Evolutionary conservation across 92 coral and sea anemone genomes (phyloP), one percentile per base, ranked within the genome.

Genomic region (Epizoanthus scotinus): DNA sequence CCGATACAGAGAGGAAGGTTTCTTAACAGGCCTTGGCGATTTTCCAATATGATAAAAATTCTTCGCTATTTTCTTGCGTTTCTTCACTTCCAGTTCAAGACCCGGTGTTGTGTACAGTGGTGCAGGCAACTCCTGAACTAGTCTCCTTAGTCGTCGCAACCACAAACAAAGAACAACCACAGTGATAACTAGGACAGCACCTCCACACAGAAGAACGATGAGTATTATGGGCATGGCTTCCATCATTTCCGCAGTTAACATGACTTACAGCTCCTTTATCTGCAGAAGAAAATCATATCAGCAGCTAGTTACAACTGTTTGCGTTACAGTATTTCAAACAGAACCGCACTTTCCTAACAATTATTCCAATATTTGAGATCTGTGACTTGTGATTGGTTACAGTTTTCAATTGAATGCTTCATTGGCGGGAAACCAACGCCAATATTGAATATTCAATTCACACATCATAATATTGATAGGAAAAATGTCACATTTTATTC

Each of bases 1-100:
- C 10, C 79, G 79, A 54, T 12, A 21, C 10, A 73, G 3, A 6
- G 64, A 54, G 9, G 79, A 73, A 14, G 62, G 78, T n/a, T 58
- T 25, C 20, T 63, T 62, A 18, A 0, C 9, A 18, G 29, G 26
- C 40, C 9, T 19, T 31, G 79, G 79, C 6, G 79, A 73, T 17
- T 26, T 19, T 7, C 47, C 47, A 28, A 64, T 8, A n/a, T 73
- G 79, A 18, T 73, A 73, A 36, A 19, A 47, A 27, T 73, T 73
- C 27, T 54, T 73, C 24, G 56, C 36, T 55, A 15, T 19, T 25
- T 55, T 29, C 1, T 55, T 73, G 31, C 27, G 79, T 14, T 53
- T 55, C 8, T 29, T 54, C 2, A 3, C 28, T 47, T 70, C n/a
- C 6, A 68, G 59, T 8, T 71, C 59, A 3, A 19, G 62, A 8